Evolutionary conservation across 2,888 invertebrate genomes (phyloP), one percentile per base, ranked within the genome.

Genomic region (Drosophila subsilvestris): DNA sequence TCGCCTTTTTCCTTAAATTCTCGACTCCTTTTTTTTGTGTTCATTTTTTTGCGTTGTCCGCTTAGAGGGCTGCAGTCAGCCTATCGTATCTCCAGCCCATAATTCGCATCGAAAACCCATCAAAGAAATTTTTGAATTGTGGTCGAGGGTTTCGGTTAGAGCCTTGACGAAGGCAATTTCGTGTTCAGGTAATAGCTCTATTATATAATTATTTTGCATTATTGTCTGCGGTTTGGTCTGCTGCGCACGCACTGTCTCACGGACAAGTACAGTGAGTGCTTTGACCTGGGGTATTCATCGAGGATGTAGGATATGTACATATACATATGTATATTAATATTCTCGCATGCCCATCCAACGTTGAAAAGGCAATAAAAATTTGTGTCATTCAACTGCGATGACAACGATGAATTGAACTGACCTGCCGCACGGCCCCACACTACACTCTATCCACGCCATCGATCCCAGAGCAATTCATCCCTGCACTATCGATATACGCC

Each of bases 201-300:
- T 86, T 83, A 83, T 88, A 88, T 88, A 83, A 88, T 83, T 83
- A 88, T 86, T 73, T 71, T 83, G 61, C 80, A 83, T 88, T 88
- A 83, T 83, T 79, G 86, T 77, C 67, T 74, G 76, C 53, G 37
- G 43, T 49, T 63, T 57, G 65, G 56, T 54, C 63, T 68, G 49
- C 51, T 56, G 55, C 56, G 47, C 72, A 61, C 72, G 62, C 72
- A 60, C 18, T 55, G 44, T 27, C 9, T 9, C 27, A 27, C 8
- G 27, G 9, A 9, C 27, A 27, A 27, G 27, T 27, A 12, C 49
- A 17, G 18, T 4, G 50, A 48, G 74, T 50, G 25, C 59, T 67
- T 74, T 73, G 68, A 45, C 62, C 63, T n/a, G 55, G 49, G 0
- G 20, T 3, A 55, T 43, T 53, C 10, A 17, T 50, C 37, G 17